These are phyloP conservation scores for Reinhardtius hippoglossoides DNA, from an alignment of 2,113 vertebrate genomes.

Conservation along the genomic window DNA sequence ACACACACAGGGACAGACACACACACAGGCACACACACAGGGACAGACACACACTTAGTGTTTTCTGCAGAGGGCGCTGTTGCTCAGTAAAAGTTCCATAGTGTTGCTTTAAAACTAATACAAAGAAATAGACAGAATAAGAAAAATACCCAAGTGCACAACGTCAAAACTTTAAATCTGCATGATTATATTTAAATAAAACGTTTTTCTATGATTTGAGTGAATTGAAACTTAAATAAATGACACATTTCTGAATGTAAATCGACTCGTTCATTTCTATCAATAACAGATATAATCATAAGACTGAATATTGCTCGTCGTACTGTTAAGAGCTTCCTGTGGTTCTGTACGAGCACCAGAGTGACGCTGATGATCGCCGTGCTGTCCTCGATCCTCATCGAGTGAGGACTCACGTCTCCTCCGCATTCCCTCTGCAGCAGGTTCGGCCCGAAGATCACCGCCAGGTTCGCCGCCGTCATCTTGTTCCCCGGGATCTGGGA, in stretches of 20 bases:
- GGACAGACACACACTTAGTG: background rate
- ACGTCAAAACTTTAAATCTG: too few species aligned
- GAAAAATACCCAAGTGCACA: too few species aligned
- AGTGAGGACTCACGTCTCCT: constrained; percentile 77
- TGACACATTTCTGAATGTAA: background rate
- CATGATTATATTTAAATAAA: too few species aligned
- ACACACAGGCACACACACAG: background rate
- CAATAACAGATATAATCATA: too few species aligned
- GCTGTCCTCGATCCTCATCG: constrained; percentile 88
- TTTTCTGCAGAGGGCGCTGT: background rate
- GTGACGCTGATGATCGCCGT: constrained; percentile 88
- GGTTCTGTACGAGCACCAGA: constrained; percentile 89
- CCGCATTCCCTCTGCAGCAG: constrained; percentile 87
- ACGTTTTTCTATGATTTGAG: too few species aligned
- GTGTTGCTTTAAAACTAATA: too few species aligned
- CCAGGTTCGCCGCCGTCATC: constrained; percentile 93
- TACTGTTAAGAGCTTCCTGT: constrained; percentile 88
- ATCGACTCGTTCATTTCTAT: background rate
- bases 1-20: background rate
- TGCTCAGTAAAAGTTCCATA: background rate
- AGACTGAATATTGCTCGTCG: background rate
- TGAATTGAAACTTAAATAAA: too few species aligned
- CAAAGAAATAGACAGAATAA: too few species aligned
- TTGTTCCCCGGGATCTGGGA: constrained; percentile 90
- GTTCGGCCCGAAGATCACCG: constrained; percentile 92